These are phyloP conservation scores for Hydractinia echinata DNA, from an alignment of 30 jellyfish, hydroid and myxozoan species.

Conservation along the genomic window DNA sequence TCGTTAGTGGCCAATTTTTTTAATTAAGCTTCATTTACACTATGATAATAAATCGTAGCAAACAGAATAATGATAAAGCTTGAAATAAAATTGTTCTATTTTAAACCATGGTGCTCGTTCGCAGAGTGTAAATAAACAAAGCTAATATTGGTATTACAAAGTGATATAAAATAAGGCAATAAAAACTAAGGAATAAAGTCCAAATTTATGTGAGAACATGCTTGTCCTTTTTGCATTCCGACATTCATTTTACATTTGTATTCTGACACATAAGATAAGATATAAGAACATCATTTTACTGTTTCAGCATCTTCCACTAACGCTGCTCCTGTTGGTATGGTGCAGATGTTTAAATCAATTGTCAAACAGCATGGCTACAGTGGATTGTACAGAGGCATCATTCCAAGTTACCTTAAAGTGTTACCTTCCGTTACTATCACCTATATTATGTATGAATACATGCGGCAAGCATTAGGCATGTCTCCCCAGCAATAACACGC, in stretches of 20 bases:
- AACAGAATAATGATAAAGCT: too few species aligned
- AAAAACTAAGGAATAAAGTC: not conserved
- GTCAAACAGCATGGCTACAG: conserved; percentile 52
- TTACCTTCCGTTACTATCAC: conserved; percentile 93
- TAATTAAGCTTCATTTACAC: too few species aligned
- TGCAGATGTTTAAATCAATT: conserved; percentile 57
- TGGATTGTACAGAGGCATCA: conserved; percentile 80
- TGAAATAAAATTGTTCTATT: not conserved
- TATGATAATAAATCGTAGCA: too few species aligned
- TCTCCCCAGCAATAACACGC: not conserved
- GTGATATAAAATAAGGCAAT: not conserved
- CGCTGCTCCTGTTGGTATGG: conserved; percentile 23
- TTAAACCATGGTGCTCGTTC: not conserved
- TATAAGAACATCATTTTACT: too few species aligned
- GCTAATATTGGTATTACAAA: too few species aligned
- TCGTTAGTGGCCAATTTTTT: too few species aligned
- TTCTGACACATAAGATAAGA: too few species aligned
- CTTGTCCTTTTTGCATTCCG: too few species aligned
- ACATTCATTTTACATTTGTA: too few species aligned
- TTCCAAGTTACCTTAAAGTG: conserved; percentile 85
- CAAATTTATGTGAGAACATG: too few species aligned
- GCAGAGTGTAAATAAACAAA: not conserved
- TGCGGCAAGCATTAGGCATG: conserved; percentile 60
- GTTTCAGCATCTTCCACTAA: too few species aligned
- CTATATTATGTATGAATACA: conserved; percentile 72